Evolutionary conservation across 2,113 vertebrate genomes (phyloP).

Genomic region (Sylvietta virens): DNA sequence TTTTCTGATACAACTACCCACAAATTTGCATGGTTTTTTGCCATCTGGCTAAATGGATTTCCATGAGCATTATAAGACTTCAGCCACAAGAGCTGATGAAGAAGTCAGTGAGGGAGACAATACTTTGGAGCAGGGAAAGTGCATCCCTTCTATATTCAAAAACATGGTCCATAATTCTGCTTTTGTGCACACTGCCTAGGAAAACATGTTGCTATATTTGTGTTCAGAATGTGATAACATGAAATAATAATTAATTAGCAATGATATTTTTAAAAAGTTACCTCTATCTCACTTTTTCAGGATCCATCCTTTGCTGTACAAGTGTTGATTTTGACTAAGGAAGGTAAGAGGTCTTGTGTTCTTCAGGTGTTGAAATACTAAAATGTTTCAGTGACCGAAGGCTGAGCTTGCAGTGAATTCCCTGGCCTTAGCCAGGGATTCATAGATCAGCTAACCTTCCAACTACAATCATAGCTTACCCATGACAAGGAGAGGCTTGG

Average conservation of each 20-base stretch:
- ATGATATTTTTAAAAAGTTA: not conserved
- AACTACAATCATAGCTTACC: not conserved
- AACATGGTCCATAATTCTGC: fast-evolving
- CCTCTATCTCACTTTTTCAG: not conserved
- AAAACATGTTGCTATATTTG: not conserved
- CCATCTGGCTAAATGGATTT: not conserved
- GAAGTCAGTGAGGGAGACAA: not conserved
- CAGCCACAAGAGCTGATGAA: not conserved
- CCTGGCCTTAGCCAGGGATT: not conserved
- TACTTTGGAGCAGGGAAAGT: not conserved
- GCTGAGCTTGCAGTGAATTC: not conserved
- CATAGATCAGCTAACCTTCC: not conserved
- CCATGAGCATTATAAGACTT: not conserved
- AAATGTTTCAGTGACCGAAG: not conserved
- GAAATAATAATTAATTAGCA: not conserved
- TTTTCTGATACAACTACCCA: not conserved
- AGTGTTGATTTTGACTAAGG: not conserved
- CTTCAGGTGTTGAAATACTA: not conserved
- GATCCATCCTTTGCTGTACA: not conserved
- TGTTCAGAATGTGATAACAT: not conserved
- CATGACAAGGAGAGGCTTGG: not conserved
- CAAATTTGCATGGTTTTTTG: not conserved
- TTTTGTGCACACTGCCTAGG: not conserved
- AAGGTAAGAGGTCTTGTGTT: not conserved
- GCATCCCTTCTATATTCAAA: not conserved